Base-by-base conservation (phyloP, 2,888 invertebrate species). In the Ennomos fuscantarius region DNA sequence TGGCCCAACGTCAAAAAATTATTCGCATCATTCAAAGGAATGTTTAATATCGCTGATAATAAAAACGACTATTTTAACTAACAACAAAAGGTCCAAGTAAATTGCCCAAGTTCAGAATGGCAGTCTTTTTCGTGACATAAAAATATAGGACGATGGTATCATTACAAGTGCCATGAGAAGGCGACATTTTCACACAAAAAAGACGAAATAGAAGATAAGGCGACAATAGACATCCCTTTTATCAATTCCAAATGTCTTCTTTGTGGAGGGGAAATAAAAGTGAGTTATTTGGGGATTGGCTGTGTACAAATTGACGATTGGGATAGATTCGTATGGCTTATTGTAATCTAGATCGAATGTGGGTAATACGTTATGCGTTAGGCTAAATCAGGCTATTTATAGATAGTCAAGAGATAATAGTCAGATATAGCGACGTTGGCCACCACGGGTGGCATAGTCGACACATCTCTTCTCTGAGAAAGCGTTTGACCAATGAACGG, bases 171-270 rank as follows among this genome's bases (percentile, higher is more conserved):
- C 41, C 50, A 46, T 50, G 53, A 54, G 45, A 48, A 54, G 42
- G 39, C 53, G 61, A 41, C 52, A 33, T 55, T 59, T 63, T 60
- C 57, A 47, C 62, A 60, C 63, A 67, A 66, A 64, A 65, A 65
- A 61, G 62, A 57, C 56, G 60, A 61, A 56, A 64, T 53, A 63
- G 54, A 53, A 59, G 63, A 66, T 62, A 63, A 41, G 50, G 54
- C 51, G 60, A 64, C 64, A 67, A 63, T 60, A 63, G 62, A 62
- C 53, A 63, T 63, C 58, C 60, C 43, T 60, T 66, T 67, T 67
- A 64, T 63, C 66, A 64, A 64, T 62, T 63, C 53, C 15, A 54
- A 49, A 47, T 55, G 62, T 54, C 57, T 61, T 55, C 61, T 63
- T 63, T 63, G 62, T 62, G 51, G 42, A 43, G 34, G 46, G 48